Base-by-base conservation (phyloP, 53 echinoderm and acorn worm species). In the Hippasteria phrygiana region DNA sequence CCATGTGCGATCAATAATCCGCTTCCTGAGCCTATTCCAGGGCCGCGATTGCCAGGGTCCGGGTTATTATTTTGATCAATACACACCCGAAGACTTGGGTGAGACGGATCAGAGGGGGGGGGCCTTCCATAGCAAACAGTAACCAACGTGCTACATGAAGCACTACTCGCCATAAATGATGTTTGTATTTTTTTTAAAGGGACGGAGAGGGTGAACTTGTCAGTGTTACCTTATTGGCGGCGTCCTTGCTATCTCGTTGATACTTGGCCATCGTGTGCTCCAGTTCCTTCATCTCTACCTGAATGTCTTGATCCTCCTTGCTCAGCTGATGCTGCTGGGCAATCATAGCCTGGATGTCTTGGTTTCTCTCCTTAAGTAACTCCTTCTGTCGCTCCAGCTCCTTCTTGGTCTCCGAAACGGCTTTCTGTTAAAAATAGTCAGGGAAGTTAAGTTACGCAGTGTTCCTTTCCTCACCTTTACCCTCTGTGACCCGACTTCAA, bases 211-310 rank as follows among this genome's bases (percentile, higher is more conserved):
- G n/a, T n/a, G n/a, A n/a, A n/a, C n/a, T n/a, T n/a, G n/a, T n/a
- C n/a, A n/a, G n/a, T n/a, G n/a, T n/a, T 43, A 94, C 98, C 95
- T 91, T 98, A 45, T 92, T 92, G 1, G 89, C 95, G 11, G 98
- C 98, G 67, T 98, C 98, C 40, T 94, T 94, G 91, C 95, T 94
- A 33, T 98, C 98, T 45, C 93, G 69, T 18, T 95, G 94, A 59
- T 85, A 87, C 74, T 95, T 98, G 43, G 78, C 74, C 50, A 90
- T 91, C 47, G 87, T 82, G 71, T 98, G 98, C n/a, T 98, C 98
- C 35, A 91, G 45, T 66, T 98, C 98, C 85, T 95, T 92, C 32
- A 98, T 94, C 88, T 95, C 85, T 24, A 98, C 89, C 88, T 98
- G 95, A 10, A 74, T 94, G 62, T 95, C 94, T 34, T 98, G 95